Percentiles rank a stretch among this genome's conserved stretches.
Evolutionary conservation across 2,888 invertebrate species (phyloP).

Genomic region (Ophion slaviceki): DNA sequence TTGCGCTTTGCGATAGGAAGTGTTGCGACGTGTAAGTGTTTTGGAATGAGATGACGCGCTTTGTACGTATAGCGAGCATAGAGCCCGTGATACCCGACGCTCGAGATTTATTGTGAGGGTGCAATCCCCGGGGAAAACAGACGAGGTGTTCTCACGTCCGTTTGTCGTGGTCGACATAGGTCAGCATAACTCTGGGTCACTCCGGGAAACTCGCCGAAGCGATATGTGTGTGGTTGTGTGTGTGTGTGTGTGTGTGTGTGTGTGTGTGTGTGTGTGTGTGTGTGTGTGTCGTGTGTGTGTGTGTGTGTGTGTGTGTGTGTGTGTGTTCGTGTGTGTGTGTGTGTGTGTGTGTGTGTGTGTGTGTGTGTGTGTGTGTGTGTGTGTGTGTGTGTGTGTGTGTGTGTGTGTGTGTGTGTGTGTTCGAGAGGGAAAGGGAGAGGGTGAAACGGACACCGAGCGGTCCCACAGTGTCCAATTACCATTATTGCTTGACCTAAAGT

Average conservation of each 20-base stretch:
- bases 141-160: constrained; percentile 29
- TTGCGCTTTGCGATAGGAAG: not conserved
- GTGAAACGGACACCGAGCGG: constrained; percentile 13
- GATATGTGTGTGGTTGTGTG: constrained; percentile 19
- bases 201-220: constrained; percentile 66
- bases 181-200: constrained; percentile 72
- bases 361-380: not conserved
- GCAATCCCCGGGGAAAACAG: constrained; percentile 44
- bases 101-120: not conserved
- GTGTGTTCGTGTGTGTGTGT: not conserved
- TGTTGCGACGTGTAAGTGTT: not conserved
- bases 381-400: not conserved
- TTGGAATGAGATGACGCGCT: constrained; percentile 18
- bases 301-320: not conserved
- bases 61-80: constrained; percentile 12
- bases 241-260: not conserved
- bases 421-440: not conserved
- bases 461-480: constrained; percentile 20
- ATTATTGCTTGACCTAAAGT: constrained; percentile 39
- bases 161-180: constrained; percentile 44
- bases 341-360: not conserved
- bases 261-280: not conserved
- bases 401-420: too few species aligned
- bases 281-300: not conserved
- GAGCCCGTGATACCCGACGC: not conserved